phyloP scores from a whole-genome alignment of 2,888 invertebrate species.

The Eurois occulta region DNA sequence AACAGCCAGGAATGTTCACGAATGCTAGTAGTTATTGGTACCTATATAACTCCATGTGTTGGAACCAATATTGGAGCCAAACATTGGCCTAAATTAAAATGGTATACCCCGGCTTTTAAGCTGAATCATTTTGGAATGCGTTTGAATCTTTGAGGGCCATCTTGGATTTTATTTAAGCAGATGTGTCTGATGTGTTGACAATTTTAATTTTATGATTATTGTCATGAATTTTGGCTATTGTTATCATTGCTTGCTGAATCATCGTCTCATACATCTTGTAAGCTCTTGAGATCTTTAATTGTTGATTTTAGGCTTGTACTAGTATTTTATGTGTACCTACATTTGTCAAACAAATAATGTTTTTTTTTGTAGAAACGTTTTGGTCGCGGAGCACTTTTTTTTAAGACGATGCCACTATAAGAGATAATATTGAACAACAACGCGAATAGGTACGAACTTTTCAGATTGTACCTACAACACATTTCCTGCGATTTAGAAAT shows the following conservation, averaged over 20 bases:
- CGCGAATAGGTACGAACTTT: neutral
- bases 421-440: neutral
- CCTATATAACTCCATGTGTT: conserved; percentile 31
- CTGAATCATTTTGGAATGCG: conserved; percentile 52
- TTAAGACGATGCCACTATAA: neutral
- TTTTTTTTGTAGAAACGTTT: too few species aligned
- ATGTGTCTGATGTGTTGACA: conserved; percentile 13
- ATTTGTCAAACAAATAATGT: neutral
- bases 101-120: conserved; percentile 37
- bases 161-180: conserved; percentile 19
- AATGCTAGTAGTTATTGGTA: conserved; percentile 62
- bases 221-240: neutral
- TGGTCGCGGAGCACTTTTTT: neutral
- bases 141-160: conserved; percentile 29
- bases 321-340: neutral
- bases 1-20: conserved; percentile 76
- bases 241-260: neutral
- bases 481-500: neutral
- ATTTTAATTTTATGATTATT: neutral
- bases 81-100: conserved; percentile 23
- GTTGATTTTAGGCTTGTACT: neutral
- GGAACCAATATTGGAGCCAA: conserved; percentile 41
- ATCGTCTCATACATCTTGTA: neutral
- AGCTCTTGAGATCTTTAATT: neutral
- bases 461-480: neutral